A percentile compares a stretch with the other conserved stretches of the same genome.
Evolutionary conservation across 2,888 invertebrate species (phyloP).

Genomic region (Alentia gelatinosa): DNA sequence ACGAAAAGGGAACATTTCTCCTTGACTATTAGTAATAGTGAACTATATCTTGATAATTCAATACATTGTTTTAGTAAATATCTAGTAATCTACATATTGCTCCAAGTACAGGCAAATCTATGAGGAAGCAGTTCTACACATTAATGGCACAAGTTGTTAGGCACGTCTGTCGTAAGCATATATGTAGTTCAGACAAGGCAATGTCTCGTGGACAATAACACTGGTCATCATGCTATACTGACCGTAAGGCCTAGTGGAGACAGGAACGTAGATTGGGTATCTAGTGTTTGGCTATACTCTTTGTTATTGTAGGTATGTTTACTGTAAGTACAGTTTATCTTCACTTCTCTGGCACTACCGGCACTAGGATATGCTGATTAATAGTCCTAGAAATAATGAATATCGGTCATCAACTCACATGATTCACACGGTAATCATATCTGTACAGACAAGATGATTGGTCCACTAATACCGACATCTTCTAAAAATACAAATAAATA

Average conservation of each 20-base stretch:
- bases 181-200: neutral
- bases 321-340: neutral
- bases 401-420: neutral
- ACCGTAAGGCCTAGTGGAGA: neutral
- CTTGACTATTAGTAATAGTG: neutral
- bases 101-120: neutral
- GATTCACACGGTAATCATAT: neutral
- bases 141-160: neutral
- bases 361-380: neutral
- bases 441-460: neutral
- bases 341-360: neutral
- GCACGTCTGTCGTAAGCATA: neutral
- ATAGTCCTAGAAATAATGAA: neutral
- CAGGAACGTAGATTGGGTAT: neutral
- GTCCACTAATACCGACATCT: neutral
- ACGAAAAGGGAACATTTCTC: neutral
- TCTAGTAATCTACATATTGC: neutral
- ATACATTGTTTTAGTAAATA: neutral
- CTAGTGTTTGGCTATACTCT: neutral
- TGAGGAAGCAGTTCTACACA: neutral
- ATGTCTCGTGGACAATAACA: neutral
- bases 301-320: neutral
- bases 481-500: neutral
- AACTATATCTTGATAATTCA: neutral
- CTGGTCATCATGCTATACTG: neutral